Evolutionary conservation across 1,140 invertebrate species (phyloP).

Genomic region (Eulimnadia texana): DNA sequence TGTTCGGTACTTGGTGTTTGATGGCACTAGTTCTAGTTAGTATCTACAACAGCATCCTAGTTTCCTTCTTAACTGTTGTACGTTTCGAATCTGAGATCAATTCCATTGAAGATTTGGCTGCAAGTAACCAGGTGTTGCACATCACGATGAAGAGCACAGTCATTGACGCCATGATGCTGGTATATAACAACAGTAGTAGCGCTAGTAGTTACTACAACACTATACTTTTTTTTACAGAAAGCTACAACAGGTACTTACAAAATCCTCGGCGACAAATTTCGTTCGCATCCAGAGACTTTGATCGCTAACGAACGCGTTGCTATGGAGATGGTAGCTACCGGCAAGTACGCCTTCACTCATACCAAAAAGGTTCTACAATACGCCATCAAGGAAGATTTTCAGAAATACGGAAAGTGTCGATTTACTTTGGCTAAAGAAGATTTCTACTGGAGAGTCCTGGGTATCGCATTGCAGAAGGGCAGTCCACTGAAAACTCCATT

Average conservation of each 20-base stretch:
- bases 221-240: neutral
- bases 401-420: neutral
- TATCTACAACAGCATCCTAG: slow-evolving; percentile 3
- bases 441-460: neutral
- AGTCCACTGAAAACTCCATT: neutral
- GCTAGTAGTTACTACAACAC: no score
- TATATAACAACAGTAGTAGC: no score
- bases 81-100: neutral
- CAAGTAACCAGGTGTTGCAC: neutral
- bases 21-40: neutral
- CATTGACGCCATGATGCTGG: slow-evolving; percentile 5
- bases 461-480: neutral
- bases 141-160: slow-evolving; percentile 8
- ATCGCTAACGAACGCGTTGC: neutral
- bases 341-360: neutral
- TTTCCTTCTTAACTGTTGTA: neutral
- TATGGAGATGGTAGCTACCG: neutral
- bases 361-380: neutral
- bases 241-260: neutral
- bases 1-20: slow-evolving; percentile 1
- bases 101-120: slow-evolving; percentile 4
- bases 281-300: neutral
- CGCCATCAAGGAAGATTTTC: neutral
- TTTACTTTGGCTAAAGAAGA: neutral
- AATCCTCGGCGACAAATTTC: neutral